These are phyloP conservation scores for Acromyrmex charruanus DNA, from an alignment of 1,140 invertebrate species.

Conservation along the genomic window DNA sequence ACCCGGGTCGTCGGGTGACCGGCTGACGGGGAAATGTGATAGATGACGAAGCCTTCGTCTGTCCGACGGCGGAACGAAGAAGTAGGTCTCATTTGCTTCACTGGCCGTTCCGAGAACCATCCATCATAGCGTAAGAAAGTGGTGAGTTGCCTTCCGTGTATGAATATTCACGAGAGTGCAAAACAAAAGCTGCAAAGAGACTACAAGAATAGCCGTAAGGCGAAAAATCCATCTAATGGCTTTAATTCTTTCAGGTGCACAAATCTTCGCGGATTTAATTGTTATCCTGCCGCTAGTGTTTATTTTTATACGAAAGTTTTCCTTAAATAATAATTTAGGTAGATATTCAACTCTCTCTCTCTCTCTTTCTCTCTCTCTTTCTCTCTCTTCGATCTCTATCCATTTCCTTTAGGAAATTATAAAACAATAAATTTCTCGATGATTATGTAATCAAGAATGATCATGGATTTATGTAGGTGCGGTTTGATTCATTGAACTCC, in stretches of 20 bases:
- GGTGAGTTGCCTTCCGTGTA: conserved; percentile 63
- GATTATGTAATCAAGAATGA: neutral
- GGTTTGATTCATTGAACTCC: conserved; percentile 35
- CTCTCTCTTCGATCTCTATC: too few relatives aligned
- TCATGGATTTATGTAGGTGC: conserved; percentile 19
- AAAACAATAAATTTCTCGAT: neutral
- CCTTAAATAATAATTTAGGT: neutral
- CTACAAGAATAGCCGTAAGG: conserved; percentile 15
- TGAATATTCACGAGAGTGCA: conserved; percentile 72
- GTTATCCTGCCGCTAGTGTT: neutral
- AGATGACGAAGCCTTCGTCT: conserved; percentile 69
- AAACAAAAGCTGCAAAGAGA: conserved; percentile 45
- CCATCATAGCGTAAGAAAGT: conserved; percentile 76
- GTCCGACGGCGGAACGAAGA: conserved; percentile 62
- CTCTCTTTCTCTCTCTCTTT: too few relatives aligned
- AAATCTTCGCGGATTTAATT: neutral
- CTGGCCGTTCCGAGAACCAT: conserved; percentile 69
- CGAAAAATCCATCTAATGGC: neutral
- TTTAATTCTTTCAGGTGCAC: conserved; percentile 41
- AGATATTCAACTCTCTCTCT: too few relatives aligned
- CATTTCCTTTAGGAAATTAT: neutral
- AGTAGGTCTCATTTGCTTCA: conserved; percentile 67
- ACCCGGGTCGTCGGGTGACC: conserved; percentile 40
- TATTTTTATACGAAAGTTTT: neutral
- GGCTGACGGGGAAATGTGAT: conserved; percentile 69